Evolutionary conservation across 2,888 invertebrate species (phyloP).

Genomic region (Leucania comma): DNA sequence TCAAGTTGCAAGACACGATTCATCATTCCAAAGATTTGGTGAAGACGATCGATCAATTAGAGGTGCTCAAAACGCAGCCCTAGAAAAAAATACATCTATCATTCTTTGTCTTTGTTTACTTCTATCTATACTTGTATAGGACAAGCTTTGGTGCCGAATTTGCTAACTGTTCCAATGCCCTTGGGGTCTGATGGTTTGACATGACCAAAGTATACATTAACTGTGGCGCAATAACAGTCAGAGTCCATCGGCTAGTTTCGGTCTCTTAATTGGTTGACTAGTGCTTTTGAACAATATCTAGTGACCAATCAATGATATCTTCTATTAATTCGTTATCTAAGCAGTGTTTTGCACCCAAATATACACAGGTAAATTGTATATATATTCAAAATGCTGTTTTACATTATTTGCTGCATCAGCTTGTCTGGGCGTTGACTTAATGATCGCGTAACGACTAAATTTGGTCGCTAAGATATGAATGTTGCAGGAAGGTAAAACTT

Average conservation of each 20-base stretch:
- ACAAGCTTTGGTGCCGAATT: conserved; percentile 30
- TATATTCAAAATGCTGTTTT: background rate
- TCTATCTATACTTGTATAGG: conserved; percentile 42
- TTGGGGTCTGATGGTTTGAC: conserved; percentile 6
- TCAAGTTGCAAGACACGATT: conserved; percentile 39
- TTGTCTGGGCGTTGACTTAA: background rate
- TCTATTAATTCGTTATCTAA: background rate
- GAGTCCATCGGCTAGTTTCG: conserved; percentile 39
- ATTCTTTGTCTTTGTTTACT: conserved; percentile 52
- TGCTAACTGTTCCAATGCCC: conserved; percentile 17
- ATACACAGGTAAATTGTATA: background rate
- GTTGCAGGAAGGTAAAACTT: no score
- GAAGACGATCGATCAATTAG: conserved; percentile 59
- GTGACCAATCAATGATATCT: conserved; percentile 17
- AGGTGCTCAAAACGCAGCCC: conserved; percentile 44
- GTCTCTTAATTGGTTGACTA: conserved; percentile 33
- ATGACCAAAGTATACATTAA: conserved; percentile 42
- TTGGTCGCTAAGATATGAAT: no score
- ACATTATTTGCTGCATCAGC: background rate
- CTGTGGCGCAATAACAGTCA: conserved; percentile 25
- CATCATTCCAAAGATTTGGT: conserved; percentile 59
- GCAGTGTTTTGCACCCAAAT: background rate
- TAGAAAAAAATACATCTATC: conserved; percentile 53
- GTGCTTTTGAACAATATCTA: conserved; percentile 29
- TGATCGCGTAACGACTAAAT: no score